Base-by-base conservation (phyloP, 2,888 invertebrate species). In the Elysia crispata region DNA sequence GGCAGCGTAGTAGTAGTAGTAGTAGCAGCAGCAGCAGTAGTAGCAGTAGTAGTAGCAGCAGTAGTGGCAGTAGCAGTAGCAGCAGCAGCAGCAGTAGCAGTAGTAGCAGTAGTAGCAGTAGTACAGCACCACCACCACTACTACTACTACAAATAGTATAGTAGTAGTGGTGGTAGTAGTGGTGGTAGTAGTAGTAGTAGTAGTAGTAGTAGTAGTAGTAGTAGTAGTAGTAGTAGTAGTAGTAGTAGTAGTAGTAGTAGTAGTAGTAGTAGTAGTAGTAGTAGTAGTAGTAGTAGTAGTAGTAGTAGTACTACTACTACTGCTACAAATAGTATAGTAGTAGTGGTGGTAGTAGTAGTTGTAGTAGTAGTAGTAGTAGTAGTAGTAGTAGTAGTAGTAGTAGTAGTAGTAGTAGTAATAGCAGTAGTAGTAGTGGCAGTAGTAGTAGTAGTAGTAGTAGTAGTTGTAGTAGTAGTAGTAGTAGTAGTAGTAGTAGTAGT, bases 371-470 rank as follows among this genome's bases (percentile, higher is more conserved):
- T 31, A 76, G 33, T 76, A 62, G 76, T 76, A 62, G 6, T 30
- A 31, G 76, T 76, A 76, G 33, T 60, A 62, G 76, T 76, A 76
- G 62, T 1, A 76, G 76, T 30, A 62, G 49, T 76, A 8, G 64
- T 33, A 66, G 62, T 62, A 64, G 66, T 62, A 33, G 62, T 76
- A 33, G 76, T 76, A 62, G 64, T 76, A 62, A 64, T 6, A 76
- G 76, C 41, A 62, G 76, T 76, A 31, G 76, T 64, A 76, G 76
- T 76, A 64, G 31, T 76, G 0, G 64, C 33, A 33, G 76, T 62
- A 62, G 64, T 76, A 33, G 76, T 62, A 76, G 76, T 62, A 64
- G 64, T 62, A 76, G 76, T 62, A 76, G 76, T 62, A 64, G 64
- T 62, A 76, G 76, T 76, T 64, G 33, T 76, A 62, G 76, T 62